Percentiles rank a stretch among this genome's conserved stretches.
These are phyloP conservation scores for Chouioia cunea DNA, from an alignment of 2,888 invertebrate species.

Conservation along the genomic window DNA sequence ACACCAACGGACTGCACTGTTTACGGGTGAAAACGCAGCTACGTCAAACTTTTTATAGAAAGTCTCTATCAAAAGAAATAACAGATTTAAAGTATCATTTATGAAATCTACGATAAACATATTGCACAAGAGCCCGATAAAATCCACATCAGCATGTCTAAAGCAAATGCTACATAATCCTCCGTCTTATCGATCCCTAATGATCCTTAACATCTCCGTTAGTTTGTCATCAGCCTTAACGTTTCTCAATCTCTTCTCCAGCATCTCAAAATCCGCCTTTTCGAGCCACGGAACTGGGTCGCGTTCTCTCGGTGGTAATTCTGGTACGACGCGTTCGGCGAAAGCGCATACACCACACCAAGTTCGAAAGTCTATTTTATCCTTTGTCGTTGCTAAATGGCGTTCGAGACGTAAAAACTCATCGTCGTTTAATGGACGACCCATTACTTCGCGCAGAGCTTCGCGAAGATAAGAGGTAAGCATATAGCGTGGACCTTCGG, in stretches of 20 bases:
- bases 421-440: conserved; percentile 71
- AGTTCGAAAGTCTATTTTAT: conserved; percentile 76
- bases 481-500: conserved; percentile 54
- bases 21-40: no score
- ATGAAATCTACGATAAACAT: no score
- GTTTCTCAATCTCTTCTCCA: conserved; percentile 57
- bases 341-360: conserved; percentile 86
- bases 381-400: conserved; percentile 68
- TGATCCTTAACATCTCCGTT: conserved; percentile 55
- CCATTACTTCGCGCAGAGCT: conserved; percentile 74
- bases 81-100: no score
- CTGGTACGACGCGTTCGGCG: conserved; percentile 79
- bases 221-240: conserved; percentile 52
- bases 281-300: conserved; percentile 73
- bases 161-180: no score
- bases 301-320: conserved; percentile 71
- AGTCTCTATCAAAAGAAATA: no score
- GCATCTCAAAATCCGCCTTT: conserved; percentile 59
- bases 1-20: no score
- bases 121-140: no score
- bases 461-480: conserved; percentile 54
- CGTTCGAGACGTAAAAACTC: conserved; percentile 70
- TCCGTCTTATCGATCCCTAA: conserved; percentile 56
- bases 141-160: background rate
- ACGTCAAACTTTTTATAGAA: no score